Evolutionary conservation across 2,797 vertebrate species (phyloP).

Genomic region (Strix occidentalis): DNA sequence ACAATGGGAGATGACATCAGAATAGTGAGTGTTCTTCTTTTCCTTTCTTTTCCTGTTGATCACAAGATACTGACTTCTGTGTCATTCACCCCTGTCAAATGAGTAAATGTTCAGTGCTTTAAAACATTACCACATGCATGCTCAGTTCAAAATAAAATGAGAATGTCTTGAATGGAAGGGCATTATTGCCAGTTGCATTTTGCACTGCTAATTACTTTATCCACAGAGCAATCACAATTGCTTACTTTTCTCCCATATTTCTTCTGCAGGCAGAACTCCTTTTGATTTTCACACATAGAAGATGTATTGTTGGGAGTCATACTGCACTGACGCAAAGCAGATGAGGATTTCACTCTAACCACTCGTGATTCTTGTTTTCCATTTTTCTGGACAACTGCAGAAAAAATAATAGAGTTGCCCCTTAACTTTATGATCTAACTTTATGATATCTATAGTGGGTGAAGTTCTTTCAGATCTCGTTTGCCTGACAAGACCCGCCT

Average conservation of each 20-base stretch:
- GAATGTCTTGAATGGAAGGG: background rate
- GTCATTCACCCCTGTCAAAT: constrained; percentile 50
- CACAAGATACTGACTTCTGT: constrained; percentile 73
- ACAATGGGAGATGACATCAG: constrained; percentile 73
- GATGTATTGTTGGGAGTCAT: background rate
- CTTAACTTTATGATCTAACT: background rate
- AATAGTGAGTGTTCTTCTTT: constrained; percentile 23
- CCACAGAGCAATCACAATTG: background rate
- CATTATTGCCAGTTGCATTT: background rate
- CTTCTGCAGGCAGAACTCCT: background rate
- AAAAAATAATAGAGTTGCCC: background rate
- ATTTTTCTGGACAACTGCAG: background rate
- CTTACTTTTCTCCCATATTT: background rate
- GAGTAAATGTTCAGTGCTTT: constrained; percentile 18
- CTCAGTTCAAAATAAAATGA: constrained; percentile 11
- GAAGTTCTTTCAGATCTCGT: background rate
- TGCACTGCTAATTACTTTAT: background rate
- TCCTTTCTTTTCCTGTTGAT: constrained; percentile 60
- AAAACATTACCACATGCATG: background rate
- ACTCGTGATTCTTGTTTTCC: background rate
- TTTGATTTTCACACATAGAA: background rate
- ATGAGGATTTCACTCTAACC: background rate
- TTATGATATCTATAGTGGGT: background rate
- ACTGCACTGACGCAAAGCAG: background rate
- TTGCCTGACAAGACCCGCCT: background rate